Conservation (phyloP, 2,888 invertebrate species). For the Drosophila rellima region DNA sequence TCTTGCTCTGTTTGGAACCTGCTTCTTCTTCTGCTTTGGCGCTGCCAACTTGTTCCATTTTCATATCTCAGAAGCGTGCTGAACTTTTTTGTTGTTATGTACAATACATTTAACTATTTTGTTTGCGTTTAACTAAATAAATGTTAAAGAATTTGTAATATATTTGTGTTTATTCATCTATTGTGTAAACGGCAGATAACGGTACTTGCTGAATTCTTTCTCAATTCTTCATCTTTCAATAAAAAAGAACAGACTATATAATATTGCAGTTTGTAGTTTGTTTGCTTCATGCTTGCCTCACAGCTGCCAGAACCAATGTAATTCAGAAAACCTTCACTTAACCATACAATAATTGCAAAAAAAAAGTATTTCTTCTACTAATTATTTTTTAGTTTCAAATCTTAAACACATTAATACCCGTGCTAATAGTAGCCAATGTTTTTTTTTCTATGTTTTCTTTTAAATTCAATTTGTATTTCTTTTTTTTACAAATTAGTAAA, state of each 20-base stretch:
- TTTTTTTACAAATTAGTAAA: slow-evolving; percentile 28
- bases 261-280: slow-evolving; percentile 35
- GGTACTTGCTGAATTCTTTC: slow-evolving; percentile 37
- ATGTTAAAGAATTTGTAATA: slow-evolving; percentile 27
- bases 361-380: slow-evolving; percentile 51
- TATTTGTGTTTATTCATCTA: slow-evolving; percentile 23
- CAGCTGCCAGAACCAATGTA: slow-evolving; percentile 39
- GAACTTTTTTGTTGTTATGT: slow-evolving; percentile 39
- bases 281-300: slow-evolving; percentile 26
- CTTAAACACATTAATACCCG: slow-evolving; percentile 77
- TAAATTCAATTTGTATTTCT: slow-evolving; percentile 2
- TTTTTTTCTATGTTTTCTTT: slow-evolving; percentile 7
- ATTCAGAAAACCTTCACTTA: slow-evolving; percentile 49
- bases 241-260: slow-evolving; percentile 47
- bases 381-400: slow-evolving; percentile 52
- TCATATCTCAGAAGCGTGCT: slow-evolving; percentile 19
- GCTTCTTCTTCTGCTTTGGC: slow-evolving; percentile 29
- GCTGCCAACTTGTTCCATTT: slow-evolving; percentile 33
- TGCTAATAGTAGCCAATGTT: slow-evolving; percentile 72
- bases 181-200: slow-evolving; percentile 56
- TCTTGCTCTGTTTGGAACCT: background rate
- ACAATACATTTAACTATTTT: slow-evolving; percentile 44
- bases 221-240: slow-evolving; percentile 23
- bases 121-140: slow-evolving; percentile 38
- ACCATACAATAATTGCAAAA: slow-evolving; percentile 42